Evolutionary conservation across 2,888 invertebrate genomes (phyloP).

Genomic region (Metacarcinus magister): DNA sequence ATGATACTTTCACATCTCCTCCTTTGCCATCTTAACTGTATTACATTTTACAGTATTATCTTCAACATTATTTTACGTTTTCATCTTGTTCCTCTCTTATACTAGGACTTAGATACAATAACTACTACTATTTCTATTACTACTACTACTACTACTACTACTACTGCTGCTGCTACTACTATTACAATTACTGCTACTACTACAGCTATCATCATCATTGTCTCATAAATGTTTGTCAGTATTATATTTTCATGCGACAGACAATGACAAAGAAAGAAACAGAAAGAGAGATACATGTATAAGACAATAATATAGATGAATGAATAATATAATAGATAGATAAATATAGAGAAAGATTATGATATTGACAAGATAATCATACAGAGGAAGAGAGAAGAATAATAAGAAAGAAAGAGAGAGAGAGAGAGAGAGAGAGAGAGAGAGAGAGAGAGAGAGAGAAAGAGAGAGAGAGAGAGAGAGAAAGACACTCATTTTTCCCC

Average conservation of each 20-base stretch:
- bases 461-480: not conserved
- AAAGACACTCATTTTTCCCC: not conserved
- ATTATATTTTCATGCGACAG: no score
- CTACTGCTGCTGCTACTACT: not conserved
- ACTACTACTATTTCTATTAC: no score
- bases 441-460: not conserved
- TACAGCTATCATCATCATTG: no score
- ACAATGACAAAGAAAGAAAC: not conserved
- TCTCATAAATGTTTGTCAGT: no score
- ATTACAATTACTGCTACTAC: not conserved
- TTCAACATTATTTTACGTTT: no score
- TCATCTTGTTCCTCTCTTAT: no score
- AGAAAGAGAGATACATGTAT: not conserved
- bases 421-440: not conserved
- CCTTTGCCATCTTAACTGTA: no score
- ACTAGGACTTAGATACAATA: no score
- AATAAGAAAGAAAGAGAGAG: not conserved
- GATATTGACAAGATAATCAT: not conserved
- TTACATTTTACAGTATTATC: no score
- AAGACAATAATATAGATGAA: no score
- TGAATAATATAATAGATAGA: not conserved
- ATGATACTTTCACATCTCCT: no score
- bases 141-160: not conserved
- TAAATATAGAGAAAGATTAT: not conserved
- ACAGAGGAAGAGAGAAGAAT: not conserved